Percentiles rank a stretch among this genome's conserved stretches.
phyloP scores from a whole-genome alignment of 2,888 invertebrate species.

The Operophtera brumata region DNA sequence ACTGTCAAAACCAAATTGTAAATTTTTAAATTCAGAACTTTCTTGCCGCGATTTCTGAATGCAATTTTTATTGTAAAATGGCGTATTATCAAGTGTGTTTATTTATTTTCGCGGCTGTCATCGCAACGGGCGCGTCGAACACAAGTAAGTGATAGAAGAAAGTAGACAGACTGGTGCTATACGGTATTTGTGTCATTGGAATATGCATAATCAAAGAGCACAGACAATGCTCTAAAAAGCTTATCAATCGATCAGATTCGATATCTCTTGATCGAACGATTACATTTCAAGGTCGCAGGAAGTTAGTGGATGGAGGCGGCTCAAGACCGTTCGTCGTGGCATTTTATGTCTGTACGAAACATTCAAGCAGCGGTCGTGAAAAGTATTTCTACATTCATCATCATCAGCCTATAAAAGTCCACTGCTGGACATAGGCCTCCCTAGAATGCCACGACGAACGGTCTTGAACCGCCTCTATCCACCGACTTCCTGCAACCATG shows the following conservation, averaged over 20 bases:
- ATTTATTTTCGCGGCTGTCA: conserved; percentile 54
- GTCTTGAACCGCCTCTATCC: no score
- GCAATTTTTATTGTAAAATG: conserved; percentile 46
- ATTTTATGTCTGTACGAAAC: no score
- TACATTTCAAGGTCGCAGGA: no score
- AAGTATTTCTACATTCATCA: no score
- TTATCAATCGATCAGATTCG: neutral
- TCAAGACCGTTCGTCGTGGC: no score
- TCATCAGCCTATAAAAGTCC: no score
- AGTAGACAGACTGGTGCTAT: conserved; percentile 54
- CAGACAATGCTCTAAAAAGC: conserved; percentile 7
- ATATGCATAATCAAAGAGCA: neutral
- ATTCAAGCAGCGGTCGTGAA: no score
- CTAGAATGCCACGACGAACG: no score
- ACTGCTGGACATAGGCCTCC: no score
- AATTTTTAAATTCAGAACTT: conserved; percentile 8
- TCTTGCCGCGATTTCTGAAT: conserved; percentile 12
- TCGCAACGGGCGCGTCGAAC: conserved; percentile 59
- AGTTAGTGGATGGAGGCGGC: no score
- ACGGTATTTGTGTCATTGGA: conserved; percentile 42
- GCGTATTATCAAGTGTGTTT: conserved; percentile 55
- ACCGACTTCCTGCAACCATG: no score
- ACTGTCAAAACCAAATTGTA: conserved; percentile 10
- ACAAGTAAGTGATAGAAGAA: conserved; percentile 73
- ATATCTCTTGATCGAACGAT: no score